phyloP scores from a whole-genome alignment of 2,113 vertebrate species.

The Dermatemys mawii region DNA sequence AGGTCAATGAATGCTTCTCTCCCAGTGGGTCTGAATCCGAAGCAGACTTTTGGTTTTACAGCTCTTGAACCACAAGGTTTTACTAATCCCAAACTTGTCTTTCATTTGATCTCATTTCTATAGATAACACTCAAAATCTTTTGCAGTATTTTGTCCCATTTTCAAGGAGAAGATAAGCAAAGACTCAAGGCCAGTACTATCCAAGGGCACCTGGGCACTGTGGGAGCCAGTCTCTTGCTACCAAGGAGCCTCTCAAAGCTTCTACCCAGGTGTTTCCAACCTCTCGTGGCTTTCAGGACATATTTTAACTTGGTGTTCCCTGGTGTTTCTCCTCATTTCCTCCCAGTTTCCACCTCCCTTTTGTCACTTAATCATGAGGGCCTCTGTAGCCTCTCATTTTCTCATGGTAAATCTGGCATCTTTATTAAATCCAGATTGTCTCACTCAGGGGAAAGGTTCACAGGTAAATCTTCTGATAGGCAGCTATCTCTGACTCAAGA shows the following conservation, averaged over 20 bases:
- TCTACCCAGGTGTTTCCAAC: constrained; percentile 29
- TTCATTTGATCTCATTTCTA: constrained; percentile 74
- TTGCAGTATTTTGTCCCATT: constrained; percentile 50
- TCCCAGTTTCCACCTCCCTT: constrained; percentile 56
- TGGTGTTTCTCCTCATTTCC: constrained; percentile 59
- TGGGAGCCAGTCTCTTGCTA: not conserved
- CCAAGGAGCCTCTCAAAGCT: constrained; percentile 7
- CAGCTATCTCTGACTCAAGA: constrained; percentile 46
- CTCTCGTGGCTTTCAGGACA: constrained; percentile 18
- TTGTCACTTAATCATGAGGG: constrained; percentile 56
- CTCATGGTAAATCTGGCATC: constrained; percentile 58
- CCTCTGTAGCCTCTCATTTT: constrained; percentile 51
- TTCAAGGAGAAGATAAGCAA: constrained; percentile 33
- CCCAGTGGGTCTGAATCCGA: constrained; percentile 46
- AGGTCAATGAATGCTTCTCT: not conserved
- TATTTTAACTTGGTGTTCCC: constrained; percentile 27
- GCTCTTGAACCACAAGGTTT: constrained; percentile 45
- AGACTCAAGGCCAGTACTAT: constrained; percentile 31
- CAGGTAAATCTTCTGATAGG: constrained; percentile 61
- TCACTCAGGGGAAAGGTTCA: constrained; percentile 35
- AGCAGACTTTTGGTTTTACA: constrained; percentile 63
- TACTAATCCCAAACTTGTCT: constrained; percentile 67
- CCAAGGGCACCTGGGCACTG: not conserved
- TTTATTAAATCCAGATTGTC: constrained; percentile 72
- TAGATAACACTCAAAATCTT: constrained; percentile 65